A percentile compares a stretch with the other conserved stretches of the same genome.
Evolutionary conservation across 2,888 invertebrate species (phyloP).

Genomic region (Lottia scabra): DNA sequence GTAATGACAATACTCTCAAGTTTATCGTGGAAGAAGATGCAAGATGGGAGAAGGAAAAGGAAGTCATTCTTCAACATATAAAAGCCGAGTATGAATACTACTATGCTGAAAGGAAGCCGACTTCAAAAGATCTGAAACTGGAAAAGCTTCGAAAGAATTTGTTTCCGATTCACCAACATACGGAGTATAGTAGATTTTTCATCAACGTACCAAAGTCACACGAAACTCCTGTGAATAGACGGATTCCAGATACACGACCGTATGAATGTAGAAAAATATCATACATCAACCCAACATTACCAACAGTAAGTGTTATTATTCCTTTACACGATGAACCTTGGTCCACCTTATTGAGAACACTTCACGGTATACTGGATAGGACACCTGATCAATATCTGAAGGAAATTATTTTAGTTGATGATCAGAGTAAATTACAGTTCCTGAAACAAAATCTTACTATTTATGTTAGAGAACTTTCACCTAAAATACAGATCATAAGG

Average conservation of each 20-base stretch:
- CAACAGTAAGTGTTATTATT: conserved; percentile 20
- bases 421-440: conserved; percentile 14
- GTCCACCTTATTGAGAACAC: conserved; percentile 20
- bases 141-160: not conserved
- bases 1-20: too few species aligned
- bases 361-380: conserved; percentile 20
- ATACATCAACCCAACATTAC: conserved; percentile 10
- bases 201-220: conserved; percentile 17
- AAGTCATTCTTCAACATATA: not conserved
- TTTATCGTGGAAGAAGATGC: too few species aligned
- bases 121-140: too few species aligned
- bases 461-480: conserved; percentile 13
- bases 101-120: not conserved
- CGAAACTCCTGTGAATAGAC: conserved; percentile 5
- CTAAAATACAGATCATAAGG: conserved; percentile 11
- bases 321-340: conserved; percentile 25
- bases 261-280: conserved; percentile 16
- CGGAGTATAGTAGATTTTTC: conserved; percentile 10
- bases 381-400: conserved; percentile 11
- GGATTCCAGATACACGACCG: conserved; percentile 14
- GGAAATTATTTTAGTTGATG: conserved; percentile 24
- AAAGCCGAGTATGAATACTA: not conserved
- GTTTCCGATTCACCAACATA: conserved; percentile 2
- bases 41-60: not conserved
- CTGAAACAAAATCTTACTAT: conserved; percentile 9